phyloP scores from a whole-genome alignment of 2,797 vertebrate species.

The Cetoscarus ocellatus region DNA sequence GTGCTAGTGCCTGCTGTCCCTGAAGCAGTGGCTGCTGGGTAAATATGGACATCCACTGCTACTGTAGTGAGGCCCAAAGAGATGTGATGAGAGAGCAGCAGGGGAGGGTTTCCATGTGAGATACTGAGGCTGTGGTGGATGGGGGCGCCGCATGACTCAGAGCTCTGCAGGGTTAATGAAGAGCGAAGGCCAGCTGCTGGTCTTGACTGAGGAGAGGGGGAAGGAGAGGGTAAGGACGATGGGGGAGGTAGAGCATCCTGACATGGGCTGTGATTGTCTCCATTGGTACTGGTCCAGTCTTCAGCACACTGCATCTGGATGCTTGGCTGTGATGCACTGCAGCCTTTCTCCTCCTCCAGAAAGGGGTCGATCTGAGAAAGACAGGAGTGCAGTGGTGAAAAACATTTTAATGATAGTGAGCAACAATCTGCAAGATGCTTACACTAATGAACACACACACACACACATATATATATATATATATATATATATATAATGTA shows the following conservation, averaged over 20 bases:
- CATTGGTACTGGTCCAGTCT: slow-evolving; percentile 73
- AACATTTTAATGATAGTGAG: not conserved
- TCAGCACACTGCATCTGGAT: slow-evolving; percentile 79
- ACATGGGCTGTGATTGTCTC: slow-evolving; percentile 59
- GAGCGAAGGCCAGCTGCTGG: slow-evolving; percentile 75
- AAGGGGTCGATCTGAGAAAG: slow-evolving; percentile 70
- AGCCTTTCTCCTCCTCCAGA: slow-evolving; percentile 74
- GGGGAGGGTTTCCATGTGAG: slow-evolving; percentile 74
- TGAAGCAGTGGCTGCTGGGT: slow-evolving; percentile 66
- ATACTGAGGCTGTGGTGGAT: slow-evolving; percentile 83
- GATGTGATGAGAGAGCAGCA: slow-evolving; percentile 80
- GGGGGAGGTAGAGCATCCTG: slow-evolving; percentile 72
- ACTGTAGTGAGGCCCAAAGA: slow-evolving; percentile 82
- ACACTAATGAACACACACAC: no score
- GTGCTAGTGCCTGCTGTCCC: slow-evolving; percentile 51
- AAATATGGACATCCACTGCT: slow-evolving; percentile 84
- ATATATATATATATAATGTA: no score
- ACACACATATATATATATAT: no score
- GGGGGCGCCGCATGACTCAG: slow-evolving; percentile 64
- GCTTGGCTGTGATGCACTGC: slow-evolving; percentile 74
- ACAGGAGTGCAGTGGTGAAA: not conserved
- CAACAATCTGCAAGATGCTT: no score
- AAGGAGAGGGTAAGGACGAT: slow-evolving; percentile 64
- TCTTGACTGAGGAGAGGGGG: slow-evolving; percentile 59
- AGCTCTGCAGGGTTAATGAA: slow-evolving; percentile 77